These are phyloP conservation scores for Delichon dasypus DNA, from an alignment of 2,797 vertebrate species.

Conservation along the genomic window DNA sequence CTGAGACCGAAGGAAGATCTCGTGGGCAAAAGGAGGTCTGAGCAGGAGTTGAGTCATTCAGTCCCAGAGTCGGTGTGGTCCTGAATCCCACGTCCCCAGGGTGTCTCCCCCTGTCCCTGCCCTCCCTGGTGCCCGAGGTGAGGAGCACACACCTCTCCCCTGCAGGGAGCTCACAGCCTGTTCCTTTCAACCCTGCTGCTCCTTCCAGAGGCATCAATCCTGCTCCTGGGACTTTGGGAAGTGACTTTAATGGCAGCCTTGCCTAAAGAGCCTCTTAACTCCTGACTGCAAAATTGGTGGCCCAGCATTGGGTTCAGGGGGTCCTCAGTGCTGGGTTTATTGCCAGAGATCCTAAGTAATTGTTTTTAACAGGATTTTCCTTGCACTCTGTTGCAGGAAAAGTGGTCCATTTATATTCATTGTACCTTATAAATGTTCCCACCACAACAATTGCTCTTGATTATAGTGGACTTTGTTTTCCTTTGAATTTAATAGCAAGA, in stretches of 20 bases:
- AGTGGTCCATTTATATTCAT: slow-evolving; percentile 51
- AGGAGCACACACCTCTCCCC: background rate
- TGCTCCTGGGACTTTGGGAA: background rate
- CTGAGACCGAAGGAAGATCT: background rate
- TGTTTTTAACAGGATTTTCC: background rate
- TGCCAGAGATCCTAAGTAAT: background rate
- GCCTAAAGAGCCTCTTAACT: background rate
- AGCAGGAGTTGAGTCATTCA: background rate
- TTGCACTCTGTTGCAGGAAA: background rate
- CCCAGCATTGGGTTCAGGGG: background rate
- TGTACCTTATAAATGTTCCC: slow-evolving; percentile 31
- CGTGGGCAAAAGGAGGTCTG: background rate
- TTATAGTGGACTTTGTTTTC: slow-evolving; percentile 53
- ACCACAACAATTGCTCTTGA: slow-evolving; percentile 43
- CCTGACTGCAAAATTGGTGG: background rate
- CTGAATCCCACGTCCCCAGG: too few relatives aligned
- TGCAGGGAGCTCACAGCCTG: background rate
- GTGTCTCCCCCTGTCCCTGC: background rate
- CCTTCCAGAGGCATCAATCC: background rate
- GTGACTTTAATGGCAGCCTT: background rate
- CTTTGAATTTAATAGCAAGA: slow-evolving; percentile 36
- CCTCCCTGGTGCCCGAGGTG: background rate
- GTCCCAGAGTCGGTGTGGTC: background rate
- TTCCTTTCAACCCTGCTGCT: background rate
- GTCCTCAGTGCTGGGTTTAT: background rate